These are phyloP conservation scores for Ruditapes philippinarum DNA, from an alignment of 1,140 invertebrate genomes.

Conservation along the genomic window DNA sequence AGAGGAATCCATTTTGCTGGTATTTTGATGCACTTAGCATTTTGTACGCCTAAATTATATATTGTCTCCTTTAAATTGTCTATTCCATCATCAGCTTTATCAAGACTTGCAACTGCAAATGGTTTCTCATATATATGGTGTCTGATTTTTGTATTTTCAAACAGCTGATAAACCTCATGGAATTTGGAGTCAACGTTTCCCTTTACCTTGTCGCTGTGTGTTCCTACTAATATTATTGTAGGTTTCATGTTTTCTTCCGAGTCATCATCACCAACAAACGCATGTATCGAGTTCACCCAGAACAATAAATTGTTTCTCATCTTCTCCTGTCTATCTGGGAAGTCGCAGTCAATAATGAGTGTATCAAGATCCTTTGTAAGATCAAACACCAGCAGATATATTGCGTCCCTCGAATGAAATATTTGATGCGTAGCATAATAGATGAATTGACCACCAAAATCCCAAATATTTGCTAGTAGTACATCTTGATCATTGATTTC, in stretches of 20 bases:
- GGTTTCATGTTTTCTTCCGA: background rate
- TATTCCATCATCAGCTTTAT: background rate
- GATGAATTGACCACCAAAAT: background rate
- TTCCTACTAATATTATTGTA: background rate
- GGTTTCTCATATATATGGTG: background rate
- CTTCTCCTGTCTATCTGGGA: background rate
- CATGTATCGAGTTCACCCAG: background rate
- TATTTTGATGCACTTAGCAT: background rate
- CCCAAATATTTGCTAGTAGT: background rate
- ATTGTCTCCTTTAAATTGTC: background rate
- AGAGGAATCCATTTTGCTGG: background rate
- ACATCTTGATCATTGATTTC: no score
- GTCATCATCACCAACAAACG: background rate
- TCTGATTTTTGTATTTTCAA: background rate
- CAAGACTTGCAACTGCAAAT: background rate
- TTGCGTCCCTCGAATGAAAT: background rate
- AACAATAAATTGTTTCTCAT: background rate
- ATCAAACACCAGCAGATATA: background rate
- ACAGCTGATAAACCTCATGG: background rate
- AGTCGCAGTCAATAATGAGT: background rate
- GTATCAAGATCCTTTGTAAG: background rate
- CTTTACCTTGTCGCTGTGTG: background rate
- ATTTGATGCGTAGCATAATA: conserved; percentile 9
- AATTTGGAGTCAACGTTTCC: background rate
- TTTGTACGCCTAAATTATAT: background rate